phyloP scores from a whole-genome alignment of 1,140 invertebrate genomes.

The Polypedilum vanderplanki region DNA sequence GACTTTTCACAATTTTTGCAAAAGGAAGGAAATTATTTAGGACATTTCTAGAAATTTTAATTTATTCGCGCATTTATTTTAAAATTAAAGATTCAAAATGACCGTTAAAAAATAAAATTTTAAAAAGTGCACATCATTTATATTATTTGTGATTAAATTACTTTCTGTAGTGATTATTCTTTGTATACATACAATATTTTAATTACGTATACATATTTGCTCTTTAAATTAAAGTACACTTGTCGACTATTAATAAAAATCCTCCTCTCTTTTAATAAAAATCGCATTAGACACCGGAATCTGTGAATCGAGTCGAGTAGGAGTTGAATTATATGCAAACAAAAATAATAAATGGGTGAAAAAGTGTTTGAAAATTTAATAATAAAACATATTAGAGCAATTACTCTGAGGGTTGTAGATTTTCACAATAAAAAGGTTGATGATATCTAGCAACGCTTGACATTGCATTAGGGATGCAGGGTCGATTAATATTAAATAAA shows the following conservation, averaged over 20 bases:
- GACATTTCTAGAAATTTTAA: no score
- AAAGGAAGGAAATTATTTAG: no score
- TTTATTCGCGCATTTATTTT: no score
- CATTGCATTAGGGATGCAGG: conserved; percentile 21
- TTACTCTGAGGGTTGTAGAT: background rate
- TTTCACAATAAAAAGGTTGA: background rate
- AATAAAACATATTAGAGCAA: conserved; percentile 25
- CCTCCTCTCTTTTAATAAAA: conserved; percentile 15
- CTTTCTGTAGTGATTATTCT: no score
- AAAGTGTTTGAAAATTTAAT: conserved; percentile 26
- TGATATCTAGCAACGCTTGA: background rate
- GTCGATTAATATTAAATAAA: conserved; percentile 28
- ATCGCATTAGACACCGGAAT: background rate
- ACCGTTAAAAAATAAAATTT: no score
- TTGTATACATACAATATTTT: no score
- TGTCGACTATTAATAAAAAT: conserved; percentile 12
- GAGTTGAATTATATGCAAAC: conserved; percentile 22
- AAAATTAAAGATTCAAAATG: no score
- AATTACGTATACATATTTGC: background rate
- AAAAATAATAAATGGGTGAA: conserved; percentile 25
- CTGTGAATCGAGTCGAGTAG: background rate
- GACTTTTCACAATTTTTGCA: no score
- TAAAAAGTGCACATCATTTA: no score
- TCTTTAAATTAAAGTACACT: conserved; percentile 26
- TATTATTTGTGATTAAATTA: no score